These are phyloP conservation scores for Xiphophorus maculatus DNA, from an alignment of 2,113 vertebrate genomes.

Conservation along the genomic window DNA sequence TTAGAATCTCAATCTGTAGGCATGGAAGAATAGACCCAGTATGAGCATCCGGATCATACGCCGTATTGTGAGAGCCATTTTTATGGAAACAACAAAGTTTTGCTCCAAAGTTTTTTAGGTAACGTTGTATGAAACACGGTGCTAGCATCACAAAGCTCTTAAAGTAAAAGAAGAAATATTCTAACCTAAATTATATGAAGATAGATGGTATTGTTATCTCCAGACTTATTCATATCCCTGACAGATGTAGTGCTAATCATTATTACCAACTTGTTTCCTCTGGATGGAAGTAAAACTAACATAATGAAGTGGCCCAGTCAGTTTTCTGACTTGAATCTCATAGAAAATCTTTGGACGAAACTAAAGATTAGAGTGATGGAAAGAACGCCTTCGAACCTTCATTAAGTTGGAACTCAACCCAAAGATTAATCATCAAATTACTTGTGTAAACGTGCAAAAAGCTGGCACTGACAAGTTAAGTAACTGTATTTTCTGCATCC, in stretches of 20 bases:
- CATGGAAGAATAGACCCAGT: neutral
- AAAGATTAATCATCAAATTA: no score
- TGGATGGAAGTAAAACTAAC: no score
- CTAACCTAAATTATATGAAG: neutral
- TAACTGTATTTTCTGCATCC: no score
- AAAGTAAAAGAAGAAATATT: neutral
- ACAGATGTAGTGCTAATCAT: neutral
- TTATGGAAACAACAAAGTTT: neutral
- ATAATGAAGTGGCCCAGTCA: no score
- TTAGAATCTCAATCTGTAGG: constrained; percentile 66
- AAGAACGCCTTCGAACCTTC: neutral
- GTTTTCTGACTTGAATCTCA: no score
- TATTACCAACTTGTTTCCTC: no score
- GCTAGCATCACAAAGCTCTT: neutral
- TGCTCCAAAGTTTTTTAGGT: neutral
- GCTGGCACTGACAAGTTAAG: no score
- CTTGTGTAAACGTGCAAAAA: no score
- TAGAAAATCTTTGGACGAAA: no score
- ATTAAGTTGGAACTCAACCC: neutral
- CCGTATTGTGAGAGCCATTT: neutral
- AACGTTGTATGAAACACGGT: neutral
- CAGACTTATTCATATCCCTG: neutral
- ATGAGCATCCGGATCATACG: neutral
- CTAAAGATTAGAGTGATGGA: no score
- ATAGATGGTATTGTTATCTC: no score